Percentiles rank a stretch among this genome's conserved stretches.
Evolutionary conservation across 2,113 vertebrate genomes (phyloP).

Genomic region (Chitala chitala): DNA sequence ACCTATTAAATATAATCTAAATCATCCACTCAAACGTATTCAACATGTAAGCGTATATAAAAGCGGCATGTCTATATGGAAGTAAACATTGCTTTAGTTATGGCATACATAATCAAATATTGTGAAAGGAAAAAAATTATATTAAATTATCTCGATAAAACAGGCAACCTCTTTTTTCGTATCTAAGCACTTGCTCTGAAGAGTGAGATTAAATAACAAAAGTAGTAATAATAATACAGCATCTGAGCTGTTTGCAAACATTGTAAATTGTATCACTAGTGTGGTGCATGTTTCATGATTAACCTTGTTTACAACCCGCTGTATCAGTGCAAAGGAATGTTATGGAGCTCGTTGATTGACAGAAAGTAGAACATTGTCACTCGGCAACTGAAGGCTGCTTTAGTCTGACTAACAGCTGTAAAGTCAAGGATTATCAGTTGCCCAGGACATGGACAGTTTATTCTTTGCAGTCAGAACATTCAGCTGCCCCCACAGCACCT

Average conservation of each 20-base stretch:
- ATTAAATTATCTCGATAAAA: neutral
- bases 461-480: neutral
- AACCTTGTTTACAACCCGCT: neutral
- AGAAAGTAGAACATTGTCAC: neutral
- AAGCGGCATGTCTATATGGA: neutral
- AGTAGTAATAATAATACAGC: neutral
- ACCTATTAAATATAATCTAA: neutral
- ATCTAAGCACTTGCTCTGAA: neutral
- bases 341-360: neutral
- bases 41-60: neutral
- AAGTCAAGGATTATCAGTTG: neutral
- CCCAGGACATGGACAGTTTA: neutral
- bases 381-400: neutral
- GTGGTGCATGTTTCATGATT: neutral
- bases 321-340: neutral
- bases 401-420: neutral
- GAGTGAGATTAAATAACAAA: neutral
- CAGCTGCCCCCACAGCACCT: constrained; percentile 10
- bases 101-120: neutral
- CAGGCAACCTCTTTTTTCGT: neutral
- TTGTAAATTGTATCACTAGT: neutral
- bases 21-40: neutral
- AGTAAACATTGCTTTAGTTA: neutral
- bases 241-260: neutral
- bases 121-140: neutral